phyloP scores from a whole-genome alignment of 2,888 invertebrate species.

The Elgonia sp. region DNA sequence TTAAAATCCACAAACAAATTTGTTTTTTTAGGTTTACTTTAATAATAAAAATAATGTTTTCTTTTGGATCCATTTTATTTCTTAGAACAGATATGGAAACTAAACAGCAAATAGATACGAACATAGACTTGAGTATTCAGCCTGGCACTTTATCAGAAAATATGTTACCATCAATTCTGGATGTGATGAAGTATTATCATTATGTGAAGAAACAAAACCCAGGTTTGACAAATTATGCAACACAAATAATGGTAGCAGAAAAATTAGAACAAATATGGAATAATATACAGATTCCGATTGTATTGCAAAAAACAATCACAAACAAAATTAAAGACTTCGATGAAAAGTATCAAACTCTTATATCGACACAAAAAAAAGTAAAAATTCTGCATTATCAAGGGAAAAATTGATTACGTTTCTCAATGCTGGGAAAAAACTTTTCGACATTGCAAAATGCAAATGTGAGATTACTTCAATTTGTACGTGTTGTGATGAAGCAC shows the following conservation, averaged over 20 bases:
- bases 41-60: no score
- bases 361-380: background rate
- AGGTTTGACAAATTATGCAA: background rate
- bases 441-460: conserved; percentile 26
- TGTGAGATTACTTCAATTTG: background rate
- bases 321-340: background rate
- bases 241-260: conserved; percentile 8
- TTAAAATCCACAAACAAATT: no score
- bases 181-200: conserved; percentile 2
- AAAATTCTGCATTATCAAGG: background rate
- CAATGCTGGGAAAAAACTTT: background rate
- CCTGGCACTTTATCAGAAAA: conserved; percentile 1
- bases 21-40: no score
- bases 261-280: conserved; percentile 7
- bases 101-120: no score
- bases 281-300: background rate
- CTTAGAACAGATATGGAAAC: no score
- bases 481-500: background rate
- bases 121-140: no score
- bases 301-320: background rate
- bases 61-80: no score
- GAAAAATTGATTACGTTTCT: conserved; percentile 1
- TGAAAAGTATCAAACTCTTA: conserved; percentile 8
- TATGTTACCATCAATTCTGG: background rate
- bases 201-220: background rate